These are phyloP conservation scores for Acleris holmiana DNA, from an alignment of 2,888 invertebrate species.

Conservation along the genomic window DNA sequence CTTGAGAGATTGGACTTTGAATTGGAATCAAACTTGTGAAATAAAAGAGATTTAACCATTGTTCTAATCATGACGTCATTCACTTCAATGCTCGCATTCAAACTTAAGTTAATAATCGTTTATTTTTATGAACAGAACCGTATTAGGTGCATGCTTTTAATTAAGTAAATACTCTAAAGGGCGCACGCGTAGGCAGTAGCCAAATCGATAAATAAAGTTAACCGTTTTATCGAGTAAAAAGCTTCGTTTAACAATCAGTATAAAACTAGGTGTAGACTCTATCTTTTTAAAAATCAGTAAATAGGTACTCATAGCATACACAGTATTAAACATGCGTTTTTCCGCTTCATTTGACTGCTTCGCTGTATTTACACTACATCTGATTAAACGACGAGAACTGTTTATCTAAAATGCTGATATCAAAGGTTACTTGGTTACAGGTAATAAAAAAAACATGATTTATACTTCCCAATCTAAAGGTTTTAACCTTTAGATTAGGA, in stretches of 20 bases:
- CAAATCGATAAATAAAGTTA: constrained; percentile 60
- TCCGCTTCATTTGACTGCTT: constrained; percentile 3
- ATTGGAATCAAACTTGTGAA: not conserved
- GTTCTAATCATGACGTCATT: constrained; percentile 16
- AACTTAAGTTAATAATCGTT: constrained; percentile 35
- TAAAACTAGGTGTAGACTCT: not conserved
- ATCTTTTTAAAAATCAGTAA: too few relatives aligned
- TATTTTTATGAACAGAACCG: constrained; percentile 48
- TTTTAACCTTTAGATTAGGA: too few relatives aligned
- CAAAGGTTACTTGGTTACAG: constrained; percentile 10
- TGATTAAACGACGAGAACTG: constrained; percentile 24
- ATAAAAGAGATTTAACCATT: not conserved
- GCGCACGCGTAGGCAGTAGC: constrained; percentile 46
- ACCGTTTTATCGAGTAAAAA: constrained; percentile 65
- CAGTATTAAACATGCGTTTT: not conserved
- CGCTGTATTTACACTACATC: too few relatives aligned
- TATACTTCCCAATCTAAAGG: not conserved
- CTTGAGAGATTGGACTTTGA: not conserved
- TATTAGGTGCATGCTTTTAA: constrained; percentile 48
- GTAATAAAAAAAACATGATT: constrained; percentile 16
- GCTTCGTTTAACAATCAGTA: constrained; percentile 49
- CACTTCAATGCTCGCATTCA: constrained; percentile 15
- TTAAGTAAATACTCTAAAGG: constrained; percentile 50
- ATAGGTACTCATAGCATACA: too few relatives aligned
- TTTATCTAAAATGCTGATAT: constrained; percentile 5